Conservation (phyloP, 2,888 invertebrate species). For the Euplagia quadripunctaria region DNA sequence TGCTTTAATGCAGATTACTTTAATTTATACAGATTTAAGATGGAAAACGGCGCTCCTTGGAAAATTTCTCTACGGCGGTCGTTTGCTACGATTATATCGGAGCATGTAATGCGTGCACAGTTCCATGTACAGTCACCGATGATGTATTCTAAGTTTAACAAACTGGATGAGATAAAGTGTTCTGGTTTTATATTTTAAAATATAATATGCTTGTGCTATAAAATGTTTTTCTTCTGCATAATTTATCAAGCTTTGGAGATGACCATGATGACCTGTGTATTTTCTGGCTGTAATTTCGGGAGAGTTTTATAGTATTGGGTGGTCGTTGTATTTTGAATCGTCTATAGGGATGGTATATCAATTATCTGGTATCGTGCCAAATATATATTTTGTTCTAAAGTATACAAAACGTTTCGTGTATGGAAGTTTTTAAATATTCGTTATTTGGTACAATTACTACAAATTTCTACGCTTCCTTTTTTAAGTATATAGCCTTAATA, state of each 20-base stretch:
- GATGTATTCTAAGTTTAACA: conserved; percentile 51
- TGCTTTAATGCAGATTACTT: conserved; percentile 64
- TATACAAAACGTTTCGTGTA: neutral
- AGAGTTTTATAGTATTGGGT: no score
- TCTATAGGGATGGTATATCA: neutral
- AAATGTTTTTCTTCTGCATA: neutral
- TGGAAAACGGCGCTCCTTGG: conserved; percentile 69
- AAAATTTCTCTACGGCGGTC: conserved; percentile 74
- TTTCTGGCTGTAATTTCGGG: neutral
- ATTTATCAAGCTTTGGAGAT: neutral
- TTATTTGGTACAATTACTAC: no score
- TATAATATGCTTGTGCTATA: neutral
- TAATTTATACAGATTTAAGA: conserved; percentile 70
- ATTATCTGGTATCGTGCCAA: neutral
- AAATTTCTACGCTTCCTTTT: no score
- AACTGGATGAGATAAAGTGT: conserved; percentile 42
- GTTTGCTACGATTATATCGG: conserved; percentile 75
- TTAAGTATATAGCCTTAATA: neutral
- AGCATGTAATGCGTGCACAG: conserved; percentile 74
- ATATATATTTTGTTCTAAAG: neutral
- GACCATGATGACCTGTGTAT: neutral
- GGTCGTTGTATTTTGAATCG: neutral
- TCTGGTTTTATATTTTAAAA: neutral
- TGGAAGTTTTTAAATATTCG: neutral
- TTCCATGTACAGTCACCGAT: conserved; percentile 62